These are phyloP conservation scores for Rhea pennata DNA, from an alignment of 2,113 vertebrate species.

Conservation along the genomic window DNA sequence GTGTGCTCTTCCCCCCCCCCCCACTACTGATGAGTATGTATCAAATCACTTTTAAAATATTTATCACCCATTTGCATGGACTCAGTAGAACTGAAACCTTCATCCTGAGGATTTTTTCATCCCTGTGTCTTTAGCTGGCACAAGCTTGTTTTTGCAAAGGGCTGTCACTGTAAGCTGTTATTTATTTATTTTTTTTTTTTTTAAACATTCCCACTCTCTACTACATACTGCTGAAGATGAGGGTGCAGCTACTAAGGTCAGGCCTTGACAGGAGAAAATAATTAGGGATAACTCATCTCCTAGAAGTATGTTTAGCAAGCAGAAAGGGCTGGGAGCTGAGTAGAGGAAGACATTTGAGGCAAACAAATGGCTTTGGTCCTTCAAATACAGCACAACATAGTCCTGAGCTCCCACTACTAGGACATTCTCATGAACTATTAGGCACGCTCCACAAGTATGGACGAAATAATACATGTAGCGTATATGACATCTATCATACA, in stretches of 20 bases:
- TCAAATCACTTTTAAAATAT: neutral
- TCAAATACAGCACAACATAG: neutral
- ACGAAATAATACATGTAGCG: rapidly evolving
- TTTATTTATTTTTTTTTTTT: neutral
- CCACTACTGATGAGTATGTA: neutral
- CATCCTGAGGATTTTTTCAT: neutral
- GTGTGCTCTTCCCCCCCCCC: neutral
- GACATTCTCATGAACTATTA: rapidly evolving
- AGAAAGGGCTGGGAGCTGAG: neutral
- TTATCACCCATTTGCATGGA: neutral
- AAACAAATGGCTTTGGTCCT: too few species aligned
- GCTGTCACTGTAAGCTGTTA: too few species aligned
- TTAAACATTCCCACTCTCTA: rapidly evolving
- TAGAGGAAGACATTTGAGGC: neutral
- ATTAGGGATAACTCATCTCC: neutral
- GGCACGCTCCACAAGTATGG: neutral
- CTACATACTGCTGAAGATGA: neutral
- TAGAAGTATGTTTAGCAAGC: rapidly evolving
- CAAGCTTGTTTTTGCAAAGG: neutral
- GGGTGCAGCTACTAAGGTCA: neutral
- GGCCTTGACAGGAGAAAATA: neutral
- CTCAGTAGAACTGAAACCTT: neutral
- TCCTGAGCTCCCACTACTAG: neutral
- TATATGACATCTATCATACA: rapidly evolving
- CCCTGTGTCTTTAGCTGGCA: neutral